phyloP scores from a whole-genome alignment of 1,140 invertebrate species.

The Heliconius himera region DNA sequence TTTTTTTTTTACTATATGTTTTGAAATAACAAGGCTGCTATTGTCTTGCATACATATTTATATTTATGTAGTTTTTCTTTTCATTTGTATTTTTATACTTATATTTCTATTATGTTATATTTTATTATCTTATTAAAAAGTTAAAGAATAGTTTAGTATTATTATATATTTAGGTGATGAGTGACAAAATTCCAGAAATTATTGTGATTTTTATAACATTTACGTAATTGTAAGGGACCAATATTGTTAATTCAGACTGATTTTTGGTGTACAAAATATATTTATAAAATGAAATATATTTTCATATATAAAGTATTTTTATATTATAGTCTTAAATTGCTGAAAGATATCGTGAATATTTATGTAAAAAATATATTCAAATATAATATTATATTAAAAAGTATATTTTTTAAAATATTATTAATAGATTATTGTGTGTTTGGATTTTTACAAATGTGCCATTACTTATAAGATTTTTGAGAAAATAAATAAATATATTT shows the following conservation, averaged over 20 bases:
- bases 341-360: neutral
- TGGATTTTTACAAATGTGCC: constrained; percentile 22
- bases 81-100: too few species aligned
- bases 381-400: neutral
- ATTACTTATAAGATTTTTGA: constrained; percentile 24
- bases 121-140: too few species aligned
- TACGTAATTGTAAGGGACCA: constrained; percentile 5
- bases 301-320: constrained; percentile 20
- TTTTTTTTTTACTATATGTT: too few species aligned
- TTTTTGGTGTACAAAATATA: constrained; percentile 6
- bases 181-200: neutral
- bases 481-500: neutral
- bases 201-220: constrained; percentile 27
- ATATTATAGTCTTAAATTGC: constrained; percentile 24
- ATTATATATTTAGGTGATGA: too few species aligned
- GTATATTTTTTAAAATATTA: neutral
- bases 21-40: too few species aligned
- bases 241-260: constrained; percentile 20
- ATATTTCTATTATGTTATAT: too few species aligned
- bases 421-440: neutral
- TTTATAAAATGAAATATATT: constrained; percentile 11
- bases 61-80: neutral
- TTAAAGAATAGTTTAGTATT: too few species aligned
- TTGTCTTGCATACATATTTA: neutral
- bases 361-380: neutral